Percentiles rank a stretch among this genome's conserved stretches.
These are phyloP conservation scores for Neogobius melanostomus DNA, from an alignment of 2,113 vertebrate genomes.

Conservation along the genomic window DNA sequence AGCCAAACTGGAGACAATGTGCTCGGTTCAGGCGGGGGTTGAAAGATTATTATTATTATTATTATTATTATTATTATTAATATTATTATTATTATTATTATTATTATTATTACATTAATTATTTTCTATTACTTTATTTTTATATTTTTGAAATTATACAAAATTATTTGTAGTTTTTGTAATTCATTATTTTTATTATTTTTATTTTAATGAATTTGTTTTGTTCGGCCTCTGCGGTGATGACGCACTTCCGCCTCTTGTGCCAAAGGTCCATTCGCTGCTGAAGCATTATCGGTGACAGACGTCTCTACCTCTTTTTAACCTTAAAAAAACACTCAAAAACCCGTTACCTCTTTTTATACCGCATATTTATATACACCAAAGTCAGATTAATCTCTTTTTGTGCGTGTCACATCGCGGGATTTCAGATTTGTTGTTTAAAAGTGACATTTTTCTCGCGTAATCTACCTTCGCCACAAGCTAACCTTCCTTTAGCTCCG, in stretches of 20 bases:
- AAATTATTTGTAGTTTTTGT: too few relatives aligned
- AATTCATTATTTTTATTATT: too few relatives aligned
- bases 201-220: too few relatives aligned
- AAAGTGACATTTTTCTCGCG: neutral
- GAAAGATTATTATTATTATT: too few relatives aligned
- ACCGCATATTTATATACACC: neutral
- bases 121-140: too few relatives aligned
- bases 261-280: neutral
- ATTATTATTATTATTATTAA: too few relatives aligned
- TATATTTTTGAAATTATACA: too few relatives aligned
- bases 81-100: too few relatives aligned
- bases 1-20: too few relatives aligned
- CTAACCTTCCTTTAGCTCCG: slow-evolving; percentile 34
- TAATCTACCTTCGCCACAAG: neutral
- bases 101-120: too few relatives aligned
- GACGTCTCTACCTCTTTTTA: neutral
- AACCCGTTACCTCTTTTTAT: neutral
- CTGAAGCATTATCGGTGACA: neutral
- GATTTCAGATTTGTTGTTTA: fast-evolving
- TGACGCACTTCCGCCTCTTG: slow-evolving; percentile 34
- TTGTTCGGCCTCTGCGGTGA: too few relatives aligned
- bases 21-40: too few relatives aligned
- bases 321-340: neutral
- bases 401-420: slow-evolving; percentile 3
- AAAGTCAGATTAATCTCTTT: neutral